Percentiles rank a stretch among this genome's conserved stretches.
Evolutionary conservation across 2,113 vertebrate species (phyloP).

Genomic region (Sylvilagus bachmani): DNA sequence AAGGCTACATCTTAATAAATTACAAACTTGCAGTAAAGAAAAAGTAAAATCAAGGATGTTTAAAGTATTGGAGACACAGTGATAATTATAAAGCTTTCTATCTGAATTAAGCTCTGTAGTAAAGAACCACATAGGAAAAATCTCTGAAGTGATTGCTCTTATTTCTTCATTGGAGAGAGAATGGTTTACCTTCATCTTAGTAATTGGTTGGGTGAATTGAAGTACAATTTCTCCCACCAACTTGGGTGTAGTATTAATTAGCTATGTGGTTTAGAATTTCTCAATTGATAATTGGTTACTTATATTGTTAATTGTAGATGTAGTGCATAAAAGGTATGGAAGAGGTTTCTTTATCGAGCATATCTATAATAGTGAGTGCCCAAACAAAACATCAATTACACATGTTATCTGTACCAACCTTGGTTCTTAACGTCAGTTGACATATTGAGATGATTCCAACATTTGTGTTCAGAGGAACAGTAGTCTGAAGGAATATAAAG

Average conservation of each 20-base stretch:
- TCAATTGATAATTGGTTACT: background rate
- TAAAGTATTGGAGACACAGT: background rate
- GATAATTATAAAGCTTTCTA: background rate
- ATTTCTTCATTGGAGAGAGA: background rate
- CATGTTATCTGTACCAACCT: background rate
- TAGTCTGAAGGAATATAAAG: background rate
- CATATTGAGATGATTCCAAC: background rate
- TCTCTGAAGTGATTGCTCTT: background rate
- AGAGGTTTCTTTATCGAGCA: background rate
- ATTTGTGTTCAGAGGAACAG: background rate
- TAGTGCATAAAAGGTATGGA: background rate
- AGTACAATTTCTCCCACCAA: background rate
- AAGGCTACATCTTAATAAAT: background rate
- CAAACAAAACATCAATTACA: background rate
- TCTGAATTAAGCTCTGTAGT: background rate
- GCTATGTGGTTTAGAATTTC: background rate
- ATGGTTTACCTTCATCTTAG: background rate
- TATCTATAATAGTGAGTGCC: background rate
- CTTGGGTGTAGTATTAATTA: conserved; percentile 15
- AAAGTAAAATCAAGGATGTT: background rate
- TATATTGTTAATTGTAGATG: background rate
- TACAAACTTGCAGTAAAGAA: background rate
- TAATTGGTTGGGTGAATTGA: background rate
- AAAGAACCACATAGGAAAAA: background rate
- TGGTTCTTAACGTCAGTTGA: background rate